Conservation (phyloP, 2,797 vertebrate genomes). For the Prunella strophiata region DNA sequence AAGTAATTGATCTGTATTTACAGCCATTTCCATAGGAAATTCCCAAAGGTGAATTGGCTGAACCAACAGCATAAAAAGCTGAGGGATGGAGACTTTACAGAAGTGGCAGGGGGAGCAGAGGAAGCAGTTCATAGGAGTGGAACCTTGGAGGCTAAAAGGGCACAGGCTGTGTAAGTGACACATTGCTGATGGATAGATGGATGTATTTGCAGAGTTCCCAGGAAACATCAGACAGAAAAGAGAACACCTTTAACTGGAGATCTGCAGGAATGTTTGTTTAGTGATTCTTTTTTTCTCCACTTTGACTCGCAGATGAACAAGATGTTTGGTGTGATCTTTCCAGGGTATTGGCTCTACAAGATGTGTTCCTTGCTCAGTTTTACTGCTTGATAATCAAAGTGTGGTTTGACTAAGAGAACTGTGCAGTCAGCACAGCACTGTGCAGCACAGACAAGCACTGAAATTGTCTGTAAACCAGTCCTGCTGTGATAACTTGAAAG, state of each 20-base stretch:
- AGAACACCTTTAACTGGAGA: not conserved
- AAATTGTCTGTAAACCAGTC: not conserved
- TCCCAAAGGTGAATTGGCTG: not conserved
- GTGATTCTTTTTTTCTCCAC: not conserved
- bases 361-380: not conserved
- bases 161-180: not conserved
- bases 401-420: not conserved
- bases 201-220: not conserved
- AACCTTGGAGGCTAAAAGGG: not conserved
- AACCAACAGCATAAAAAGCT: not conserved
- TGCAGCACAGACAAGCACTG: not conserved
- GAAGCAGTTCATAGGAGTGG: not conserved
- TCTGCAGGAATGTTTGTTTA: not conserved
- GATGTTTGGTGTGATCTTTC: not conserved
- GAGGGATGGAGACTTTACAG: not conserved
- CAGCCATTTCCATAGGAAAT: not conserved
- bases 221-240: not conserved
- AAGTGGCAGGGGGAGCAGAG: not conserved
- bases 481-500: not conserved
- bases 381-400: accelerated
- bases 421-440: too few relatives aligned
- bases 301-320: not conserved
- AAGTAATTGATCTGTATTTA: not conserved
- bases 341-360: not conserved
- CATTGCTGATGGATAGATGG: not conserved